Percentiles rank a stretch among this genome's conserved stretches.
Evolutionary conservation across 2,797 vertebrate species (phyloP).

Genomic region (Hephaestus fuliginosus): DNA sequence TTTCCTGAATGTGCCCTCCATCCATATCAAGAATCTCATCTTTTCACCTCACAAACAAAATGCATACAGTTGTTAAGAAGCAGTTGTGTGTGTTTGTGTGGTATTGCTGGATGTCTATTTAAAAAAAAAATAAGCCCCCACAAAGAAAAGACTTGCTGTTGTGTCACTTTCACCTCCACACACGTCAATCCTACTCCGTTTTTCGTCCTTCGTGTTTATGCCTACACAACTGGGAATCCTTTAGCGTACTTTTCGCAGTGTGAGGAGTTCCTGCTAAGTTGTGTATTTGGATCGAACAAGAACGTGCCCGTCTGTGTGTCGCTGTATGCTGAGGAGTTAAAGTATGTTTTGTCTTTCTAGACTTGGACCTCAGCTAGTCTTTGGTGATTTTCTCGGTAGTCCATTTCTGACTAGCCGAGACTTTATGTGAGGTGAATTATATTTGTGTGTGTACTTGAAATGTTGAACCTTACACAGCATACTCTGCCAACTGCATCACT

Average conservation of each 20-base stretch:
- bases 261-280: slow-evolving; percentile 14
- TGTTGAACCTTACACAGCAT: slow-evolving; percentile 12
- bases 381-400: neutral
- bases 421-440: slow-evolving; percentile 22
- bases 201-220: slow-evolving; percentile 17
- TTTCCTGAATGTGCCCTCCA: slow-evolving; percentile 18
- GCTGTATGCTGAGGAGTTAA: slow-evolving; percentile 19
- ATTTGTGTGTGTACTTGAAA: slow-evolving; percentile 30
- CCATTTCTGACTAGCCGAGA: slow-evolving; percentile 23
- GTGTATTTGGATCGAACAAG: slow-evolving; percentile 31
- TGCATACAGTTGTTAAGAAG: slow-evolving; percentile 4
- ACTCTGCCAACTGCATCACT: slow-evolving; percentile 21
- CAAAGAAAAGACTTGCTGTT: slow-evolving; percentile 3
- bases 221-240: neutral
- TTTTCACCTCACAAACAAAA: slow-evolving; percentile 14
- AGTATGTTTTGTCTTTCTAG: slow-evolving; percentile 23
- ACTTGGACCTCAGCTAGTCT: slow-evolving; percentile 1
- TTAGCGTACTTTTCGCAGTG: slow-evolving; percentile 31
- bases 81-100: neutral
- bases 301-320: slow-evolving; percentile 29
- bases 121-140: neutral
- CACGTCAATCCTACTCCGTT: slow-evolving; percentile 3
- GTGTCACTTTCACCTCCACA: neutral
- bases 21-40: slow-evolving; percentile 2
- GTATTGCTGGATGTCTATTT: slow-evolving; percentile 17